A percentile compares a stretch with the other conserved stretches of the same genome.
These are phyloP conservation scores for Holcopasites calliopsidis DNA, from an alignment of 1,140 invertebrate species.

Conservation along the genomic window DNA sequence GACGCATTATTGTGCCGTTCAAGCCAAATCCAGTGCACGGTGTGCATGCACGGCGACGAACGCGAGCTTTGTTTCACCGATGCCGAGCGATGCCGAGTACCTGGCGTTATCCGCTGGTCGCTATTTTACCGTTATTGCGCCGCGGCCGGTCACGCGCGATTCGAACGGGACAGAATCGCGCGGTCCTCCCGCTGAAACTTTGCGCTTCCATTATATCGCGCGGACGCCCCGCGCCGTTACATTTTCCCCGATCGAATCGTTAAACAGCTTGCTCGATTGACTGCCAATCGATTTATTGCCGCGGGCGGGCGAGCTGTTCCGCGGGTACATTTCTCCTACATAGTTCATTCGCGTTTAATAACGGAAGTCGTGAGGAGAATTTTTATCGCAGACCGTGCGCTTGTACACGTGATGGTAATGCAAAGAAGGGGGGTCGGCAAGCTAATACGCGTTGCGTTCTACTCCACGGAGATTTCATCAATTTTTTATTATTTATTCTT, in stretches of 20 bases:
- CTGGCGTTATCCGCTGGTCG: neutral
- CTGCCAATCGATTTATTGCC: too few species aligned
- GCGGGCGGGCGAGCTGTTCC: too few species aligned
- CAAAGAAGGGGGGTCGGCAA: neutral
- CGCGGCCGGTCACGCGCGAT: too few species aligned
- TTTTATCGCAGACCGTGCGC: too few species aligned
- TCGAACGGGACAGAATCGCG: too few species aligned
- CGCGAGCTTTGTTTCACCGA: neutral
- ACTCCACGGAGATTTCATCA: neutral
- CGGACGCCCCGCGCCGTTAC: too few species aligned
- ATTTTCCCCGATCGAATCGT: too few species aligned
- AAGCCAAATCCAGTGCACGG: neutral
- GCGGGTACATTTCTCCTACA: neutral
- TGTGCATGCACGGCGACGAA: neutral
- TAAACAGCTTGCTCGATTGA: too few species aligned
- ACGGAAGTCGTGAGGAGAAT: neutral
- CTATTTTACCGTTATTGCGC: neutral
- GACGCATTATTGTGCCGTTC: conserved; percentile 18
- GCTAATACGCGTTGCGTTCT: neutral
- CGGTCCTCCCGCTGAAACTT: too few species aligned
- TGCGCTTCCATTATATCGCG: neutral
- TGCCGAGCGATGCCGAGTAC: neutral
- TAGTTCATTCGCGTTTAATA: too few species aligned
- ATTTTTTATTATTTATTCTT: conserved; percentile 10
- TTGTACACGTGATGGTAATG: neutral